phyloP scores from a whole-genome alignment of 2,888 invertebrate species.

The Sinhomidia bicolor region DNA sequence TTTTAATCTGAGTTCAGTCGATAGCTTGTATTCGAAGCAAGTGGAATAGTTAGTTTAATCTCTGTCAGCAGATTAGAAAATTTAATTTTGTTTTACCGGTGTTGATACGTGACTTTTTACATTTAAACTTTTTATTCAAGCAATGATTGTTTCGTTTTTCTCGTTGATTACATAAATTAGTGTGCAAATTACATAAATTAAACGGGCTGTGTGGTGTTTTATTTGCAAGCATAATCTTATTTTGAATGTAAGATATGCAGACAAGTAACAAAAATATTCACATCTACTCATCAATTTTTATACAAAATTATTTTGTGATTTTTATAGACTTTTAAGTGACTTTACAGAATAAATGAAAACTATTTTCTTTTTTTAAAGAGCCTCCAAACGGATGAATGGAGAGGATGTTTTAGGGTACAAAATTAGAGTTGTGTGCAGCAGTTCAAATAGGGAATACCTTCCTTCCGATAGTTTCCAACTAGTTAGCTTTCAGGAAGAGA shows the following conservation, averaged over 20 bases:
- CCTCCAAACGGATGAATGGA: constrained; percentile 91
- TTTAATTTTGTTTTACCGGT: constrained; percentile 50
- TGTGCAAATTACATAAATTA: too few relatives aligned
- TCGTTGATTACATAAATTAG: constrained; percentile 1
- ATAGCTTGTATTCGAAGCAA: constrained; percentile 53
- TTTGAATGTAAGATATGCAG: neutral
- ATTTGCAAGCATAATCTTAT: neutral
- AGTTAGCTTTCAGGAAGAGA: constrained; percentile 18
- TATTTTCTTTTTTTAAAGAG: constrained; percentile 83
- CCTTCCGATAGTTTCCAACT: neutral
- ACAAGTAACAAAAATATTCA: neutral
- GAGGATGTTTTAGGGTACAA: constrained; percentile 91
- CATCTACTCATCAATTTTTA: too few relatives aligned
- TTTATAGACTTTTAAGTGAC: too few relatives aligned
- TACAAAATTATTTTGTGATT: too few relatives aligned
- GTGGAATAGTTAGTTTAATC: neutral
- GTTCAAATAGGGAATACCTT: constrained; percentile 78
- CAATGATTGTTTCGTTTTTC: neutral
- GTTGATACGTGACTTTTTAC: constrained; percentile 40
- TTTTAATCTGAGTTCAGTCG: constrained; percentile 40
- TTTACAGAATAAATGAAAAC: too few relatives aligned
- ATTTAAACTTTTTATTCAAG: constrained; percentile 26
- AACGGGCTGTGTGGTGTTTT: neutral
- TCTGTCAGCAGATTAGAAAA: neutral
- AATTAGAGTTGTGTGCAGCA: constrained; percentile 84